phyloP scores from a whole-genome alignment of 2,797 vertebrate genomes.

The Carduelis carduelis region DNA sequence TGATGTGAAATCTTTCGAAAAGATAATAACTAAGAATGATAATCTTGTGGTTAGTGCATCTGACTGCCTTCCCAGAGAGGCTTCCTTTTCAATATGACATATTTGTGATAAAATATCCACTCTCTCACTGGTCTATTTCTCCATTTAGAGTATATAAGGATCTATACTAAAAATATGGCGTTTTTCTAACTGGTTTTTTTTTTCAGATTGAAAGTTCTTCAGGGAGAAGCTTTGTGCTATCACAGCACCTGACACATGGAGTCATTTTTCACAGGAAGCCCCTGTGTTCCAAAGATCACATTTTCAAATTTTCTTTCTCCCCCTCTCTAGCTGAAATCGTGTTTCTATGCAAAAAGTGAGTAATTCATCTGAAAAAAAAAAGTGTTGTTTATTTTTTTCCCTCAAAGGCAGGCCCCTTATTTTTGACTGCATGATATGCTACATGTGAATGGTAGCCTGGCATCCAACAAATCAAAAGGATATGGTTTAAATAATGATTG shows the following conservation, averaged over 20 bases:
- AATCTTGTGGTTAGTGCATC: neutral
- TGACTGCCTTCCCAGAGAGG: neutral
- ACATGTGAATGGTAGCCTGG: neutral
- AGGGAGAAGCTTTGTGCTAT: neutral
- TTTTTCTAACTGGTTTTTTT: neutral
- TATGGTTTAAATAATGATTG: constrained; percentile 5
- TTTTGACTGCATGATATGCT: neutral
- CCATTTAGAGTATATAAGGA: neutral
- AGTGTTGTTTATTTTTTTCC: neutral
- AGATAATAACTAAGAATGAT: neutral
- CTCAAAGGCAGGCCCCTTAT: neutral
- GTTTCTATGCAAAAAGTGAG: neutral
- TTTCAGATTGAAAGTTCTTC: neutral
- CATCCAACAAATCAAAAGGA: neutral
- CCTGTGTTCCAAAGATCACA: neutral
- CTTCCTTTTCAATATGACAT: neutral
- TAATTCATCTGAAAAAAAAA: neutral
- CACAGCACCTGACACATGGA: neutral
- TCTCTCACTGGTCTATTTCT: neutral
- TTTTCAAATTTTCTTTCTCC: neutral
- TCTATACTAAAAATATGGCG: neutral
- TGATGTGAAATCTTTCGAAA: constrained; percentile 8
- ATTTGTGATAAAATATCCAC: neutral
- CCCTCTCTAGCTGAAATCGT: neutral
- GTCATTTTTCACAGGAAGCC: neutral